phyloP scores from a whole-genome alignment of 37 sponge, comb jelly and placozoan species.

The Geodia barretti region DNA sequence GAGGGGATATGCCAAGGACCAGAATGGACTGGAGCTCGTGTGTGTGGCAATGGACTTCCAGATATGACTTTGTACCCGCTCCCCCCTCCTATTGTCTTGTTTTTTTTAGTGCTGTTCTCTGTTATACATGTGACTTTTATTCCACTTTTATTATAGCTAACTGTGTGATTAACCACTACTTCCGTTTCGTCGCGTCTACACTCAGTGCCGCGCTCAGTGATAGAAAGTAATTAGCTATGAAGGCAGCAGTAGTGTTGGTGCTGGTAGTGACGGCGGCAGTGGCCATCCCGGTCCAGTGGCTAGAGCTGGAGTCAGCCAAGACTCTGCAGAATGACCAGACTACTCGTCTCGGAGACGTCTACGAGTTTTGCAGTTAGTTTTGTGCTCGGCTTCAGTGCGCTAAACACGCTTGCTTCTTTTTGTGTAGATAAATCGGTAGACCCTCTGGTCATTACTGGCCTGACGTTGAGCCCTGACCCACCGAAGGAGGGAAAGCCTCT shows the following conservation, averaged over 20 bases:
- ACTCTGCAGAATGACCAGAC: background rate
- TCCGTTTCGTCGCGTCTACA: no score
- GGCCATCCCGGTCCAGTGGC: background rate
- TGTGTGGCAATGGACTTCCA: conserved; percentile 7
- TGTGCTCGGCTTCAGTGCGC: no score
- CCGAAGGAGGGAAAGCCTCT: conserved; percentile 34
- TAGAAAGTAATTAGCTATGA: no score
- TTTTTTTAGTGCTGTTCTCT: no score
- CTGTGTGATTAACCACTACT: no score
- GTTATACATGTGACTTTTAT: no score
- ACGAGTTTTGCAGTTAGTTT: background rate
- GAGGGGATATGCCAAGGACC: background rate
- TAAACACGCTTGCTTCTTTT: background rate
- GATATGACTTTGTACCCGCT: background rate
- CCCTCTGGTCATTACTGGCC: conserved; percentile 1
- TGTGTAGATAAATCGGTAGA: conserved; percentile 9
- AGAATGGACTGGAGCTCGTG: conserved; percentile 7
- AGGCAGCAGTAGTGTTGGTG: no score
- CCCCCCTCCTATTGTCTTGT: no score
- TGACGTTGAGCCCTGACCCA: conserved; percentile 42
- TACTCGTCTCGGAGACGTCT: conserved; percentile 10
- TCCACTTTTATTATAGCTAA: no score
- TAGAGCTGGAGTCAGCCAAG: background rate
- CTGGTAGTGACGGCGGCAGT: no score
- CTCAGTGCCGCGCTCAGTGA: no score